phyloP scores from a whole-genome alignment of 1,140 invertebrate species.

The Drosophila biarmipes region DNA sequence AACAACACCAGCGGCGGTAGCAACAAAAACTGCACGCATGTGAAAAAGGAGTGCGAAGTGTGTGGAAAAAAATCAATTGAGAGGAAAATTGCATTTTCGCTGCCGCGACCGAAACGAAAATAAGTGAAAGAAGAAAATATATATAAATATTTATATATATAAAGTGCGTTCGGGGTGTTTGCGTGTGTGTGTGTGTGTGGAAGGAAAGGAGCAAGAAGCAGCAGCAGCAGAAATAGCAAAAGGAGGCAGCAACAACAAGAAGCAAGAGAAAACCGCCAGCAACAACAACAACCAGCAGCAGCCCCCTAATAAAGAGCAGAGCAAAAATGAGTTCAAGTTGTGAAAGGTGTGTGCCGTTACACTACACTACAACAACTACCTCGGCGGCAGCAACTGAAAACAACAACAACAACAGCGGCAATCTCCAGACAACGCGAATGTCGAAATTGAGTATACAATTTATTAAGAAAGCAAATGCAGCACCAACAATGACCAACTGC shows the following conservation, averaged over 20 bases:
- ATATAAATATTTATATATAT: constrained; percentile 36
- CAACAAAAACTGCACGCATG: constrained; percentile 54
- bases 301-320: constrained; percentile 73
- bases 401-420: constrained; percentile 8
- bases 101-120: constrained; percentile 58
- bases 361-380: constrained; percentile 42
- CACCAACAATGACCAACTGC: constrained; percentile 50
- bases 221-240: constrained; percentile 75
- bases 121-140: constrained; percentile 57
- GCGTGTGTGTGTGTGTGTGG: constrained; percentile 38
- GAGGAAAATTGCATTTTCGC: constrained; percentile 68
- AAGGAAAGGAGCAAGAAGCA: constrained; percentile 50
- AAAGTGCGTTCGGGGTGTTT: constrained; percentile 64
- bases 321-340: constrained; percentile 83
- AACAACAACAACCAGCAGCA: constrained; percentile 51
- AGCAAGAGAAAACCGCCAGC: constrained; percentile 39
- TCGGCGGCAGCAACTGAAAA: constrained; percentile 22
- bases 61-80: constrained; percentile 75
- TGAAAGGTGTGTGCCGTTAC: constrained; percentile 83
- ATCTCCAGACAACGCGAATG: constrained; percentile 54
- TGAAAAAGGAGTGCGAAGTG: constrained; percentile 73
- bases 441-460: constrained; percentile 78
- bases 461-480: constrained; percentile 59
- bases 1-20: constrained; percentile 16
- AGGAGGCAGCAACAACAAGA: constrained; percentile 62